A percentile compares a stretch with the other conserved stretches of the same genome.
These are phyloP conservation scores for Charina bottae DNA, from an alignment of 2,113 vertebrate genomes.

Conservation along the genomic window DNA sequence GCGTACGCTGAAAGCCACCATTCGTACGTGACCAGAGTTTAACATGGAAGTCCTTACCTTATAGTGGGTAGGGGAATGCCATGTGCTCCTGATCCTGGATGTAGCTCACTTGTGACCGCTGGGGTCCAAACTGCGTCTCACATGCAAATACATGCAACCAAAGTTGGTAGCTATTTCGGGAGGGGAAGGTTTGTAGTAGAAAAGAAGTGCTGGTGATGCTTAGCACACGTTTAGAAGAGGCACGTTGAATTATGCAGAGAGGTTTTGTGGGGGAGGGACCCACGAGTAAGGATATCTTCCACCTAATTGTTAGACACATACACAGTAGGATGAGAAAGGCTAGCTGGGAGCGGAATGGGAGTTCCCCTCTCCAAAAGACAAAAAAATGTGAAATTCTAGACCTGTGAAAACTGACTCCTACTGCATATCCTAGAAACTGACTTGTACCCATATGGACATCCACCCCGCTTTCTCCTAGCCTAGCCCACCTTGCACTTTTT, in stretches of 20 bases:
- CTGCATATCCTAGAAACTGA: conserved; percentile 46
- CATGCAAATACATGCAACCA: too few species aligned
- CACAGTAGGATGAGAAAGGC: not conserved
- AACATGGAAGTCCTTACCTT: not conserved
- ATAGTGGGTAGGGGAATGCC: not conserved
- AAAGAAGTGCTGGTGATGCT: not conserved
- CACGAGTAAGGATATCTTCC: not conserved
- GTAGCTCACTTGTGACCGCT: not conserved
- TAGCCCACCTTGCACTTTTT: too few species aligned
- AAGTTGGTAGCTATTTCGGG: not conserved
- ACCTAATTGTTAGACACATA: not conserved
- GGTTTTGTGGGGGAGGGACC: not conserved
- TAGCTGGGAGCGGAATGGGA: conserved; percentile 14
- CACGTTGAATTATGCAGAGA: not conserved
- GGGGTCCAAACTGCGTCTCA: not conserved
- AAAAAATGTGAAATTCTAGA: conserved; percentile 18
- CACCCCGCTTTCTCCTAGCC: not conserved
- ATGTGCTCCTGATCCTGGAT: too few species aligned
- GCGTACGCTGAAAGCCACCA: not conserved
- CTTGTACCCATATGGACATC: conserved; percentile 44
- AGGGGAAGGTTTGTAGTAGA: not conserved
- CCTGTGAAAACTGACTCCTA: not conserved
- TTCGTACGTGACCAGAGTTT: not conserved
- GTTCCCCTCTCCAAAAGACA: conserved; percentile 51
- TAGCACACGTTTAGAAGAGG: not conserved